These are phyloP conservation scores for Tenthredo notha DNA, from an alignment of 2,888 invertebrate genomes.

Conservation along the genomic window DNA sequence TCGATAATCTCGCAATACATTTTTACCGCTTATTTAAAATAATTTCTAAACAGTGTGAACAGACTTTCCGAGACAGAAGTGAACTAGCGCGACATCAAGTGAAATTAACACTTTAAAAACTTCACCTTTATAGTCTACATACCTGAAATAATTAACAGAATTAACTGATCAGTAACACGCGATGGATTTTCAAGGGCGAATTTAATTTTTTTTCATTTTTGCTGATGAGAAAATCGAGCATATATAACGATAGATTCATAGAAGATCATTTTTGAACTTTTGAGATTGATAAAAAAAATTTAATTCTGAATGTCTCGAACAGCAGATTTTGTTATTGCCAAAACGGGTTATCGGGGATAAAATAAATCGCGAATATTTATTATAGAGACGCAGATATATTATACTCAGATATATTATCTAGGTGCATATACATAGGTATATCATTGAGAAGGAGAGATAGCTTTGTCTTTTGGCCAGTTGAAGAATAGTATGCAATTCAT, in stretches of 20 bases:
- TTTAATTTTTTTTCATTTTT: not conserved
- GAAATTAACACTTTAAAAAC: not conserved
- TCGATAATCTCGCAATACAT: not conserved
- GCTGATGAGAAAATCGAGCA: not conserved
- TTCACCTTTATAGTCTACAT: not conserved
- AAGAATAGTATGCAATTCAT: not conserved
- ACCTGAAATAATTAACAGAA: not conserved
- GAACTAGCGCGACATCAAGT: not conserved
- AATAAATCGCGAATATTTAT: not conserved
- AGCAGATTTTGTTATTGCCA: not conserved
- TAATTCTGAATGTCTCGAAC: not conserved
- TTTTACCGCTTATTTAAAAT: not conserved
- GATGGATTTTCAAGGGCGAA: not conserved
- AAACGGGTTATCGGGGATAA: not conserved
- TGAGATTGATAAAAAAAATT: not conserved
- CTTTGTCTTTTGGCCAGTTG: not conserved
- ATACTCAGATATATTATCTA: not conserved
- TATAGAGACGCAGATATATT: not conserved
- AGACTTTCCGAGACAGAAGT: not conserved
- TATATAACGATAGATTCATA: not conserved
- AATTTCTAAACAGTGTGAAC: not conserved
- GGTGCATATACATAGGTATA: not conserved
- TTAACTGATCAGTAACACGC: conserved; percentile 17
- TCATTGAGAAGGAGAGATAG: not conserved
- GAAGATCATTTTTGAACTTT: not conserved